Conservation (phyloP, 1,140 invertebrate species). For the Calycopis cecrops region DNA sequence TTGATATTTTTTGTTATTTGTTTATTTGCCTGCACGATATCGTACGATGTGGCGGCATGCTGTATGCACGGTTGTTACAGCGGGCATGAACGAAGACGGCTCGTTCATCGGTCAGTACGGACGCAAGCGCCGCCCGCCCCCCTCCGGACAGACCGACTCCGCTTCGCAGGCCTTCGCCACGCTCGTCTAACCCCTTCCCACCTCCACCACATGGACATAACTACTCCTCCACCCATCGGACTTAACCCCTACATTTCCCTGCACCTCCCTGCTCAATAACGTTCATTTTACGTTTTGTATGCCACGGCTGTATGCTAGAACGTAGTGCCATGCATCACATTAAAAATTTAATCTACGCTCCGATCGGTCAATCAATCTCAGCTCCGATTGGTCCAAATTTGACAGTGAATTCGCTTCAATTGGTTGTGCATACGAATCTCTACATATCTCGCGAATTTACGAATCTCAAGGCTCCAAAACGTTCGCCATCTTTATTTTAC, state of each 20-base stretch:
- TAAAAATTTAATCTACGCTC: constrained; percentile 6
- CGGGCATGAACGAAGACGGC: constrained; percentile 98
- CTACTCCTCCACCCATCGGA: background rate
- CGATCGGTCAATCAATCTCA: background rate
- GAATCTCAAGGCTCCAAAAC: constrained; percentile 29
- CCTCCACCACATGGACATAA: too few species aligned
- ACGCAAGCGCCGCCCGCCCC: constrained; percentile 79
- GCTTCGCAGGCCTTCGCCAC: constrained; percentile 87
- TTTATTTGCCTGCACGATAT: constrained; percentile 28
- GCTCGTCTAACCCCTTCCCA: constrained; percentile 77
- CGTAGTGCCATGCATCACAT: constrained; percentile 48
- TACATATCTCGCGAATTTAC: constrained; percentile 22
- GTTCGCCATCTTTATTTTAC: constrained; percentile 46
- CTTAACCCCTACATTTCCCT: constrained; percentile 6
- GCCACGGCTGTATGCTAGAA: constrained; percentile 28
- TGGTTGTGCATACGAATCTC: constrained; percentile 41
- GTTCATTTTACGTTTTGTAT: constrained; percentile 20
- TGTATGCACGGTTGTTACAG: constrained; percentile 51
- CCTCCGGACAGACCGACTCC: constrained; percentile 76
- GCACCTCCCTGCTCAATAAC: constrained; percentile 13
- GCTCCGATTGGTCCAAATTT: constrained; percentile 6
- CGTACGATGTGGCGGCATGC: constrained; percentile 21
- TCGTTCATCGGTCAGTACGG: constrained; percentile 98
- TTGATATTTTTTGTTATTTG: constrained; percentile 1
- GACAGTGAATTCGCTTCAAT: constrained; percentile 17